A percentile compares a stretch with the other conserved stretches of the same genome.
Evolutionary conservation across 2,797 vertebrate species (phyloP).

Genomic region (Halcyon smyrnensis): DNA sequence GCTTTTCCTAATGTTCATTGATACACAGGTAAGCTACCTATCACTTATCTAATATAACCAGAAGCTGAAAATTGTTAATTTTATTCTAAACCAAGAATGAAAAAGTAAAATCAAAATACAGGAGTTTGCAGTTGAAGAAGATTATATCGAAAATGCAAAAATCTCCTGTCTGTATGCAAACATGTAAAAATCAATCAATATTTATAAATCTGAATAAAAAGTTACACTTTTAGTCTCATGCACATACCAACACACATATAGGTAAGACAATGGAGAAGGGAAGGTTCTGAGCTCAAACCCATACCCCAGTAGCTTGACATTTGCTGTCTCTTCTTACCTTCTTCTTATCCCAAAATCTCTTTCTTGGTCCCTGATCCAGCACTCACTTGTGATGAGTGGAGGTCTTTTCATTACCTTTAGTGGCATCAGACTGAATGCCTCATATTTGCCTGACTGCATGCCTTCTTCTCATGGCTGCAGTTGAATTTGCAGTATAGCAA

Average conservation of each 20-base stretch:
- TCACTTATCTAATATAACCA: neutral
- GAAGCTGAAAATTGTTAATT: neutral
- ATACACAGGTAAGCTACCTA: neutral
- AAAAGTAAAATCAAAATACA: neutral
- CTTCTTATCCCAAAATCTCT: neutral
- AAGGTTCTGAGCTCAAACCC: neutral
- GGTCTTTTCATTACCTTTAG: neutral
- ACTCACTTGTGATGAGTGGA: neutral
- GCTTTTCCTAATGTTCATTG: neutral
- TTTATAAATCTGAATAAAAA: neutral
- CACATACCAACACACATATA: neutral
- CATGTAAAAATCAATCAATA: neutral
- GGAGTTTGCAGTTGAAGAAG: neutral
- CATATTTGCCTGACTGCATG: neutral
- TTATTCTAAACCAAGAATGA: neutral
- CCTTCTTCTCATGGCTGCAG: neutral
- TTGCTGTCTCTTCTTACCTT: neutral
- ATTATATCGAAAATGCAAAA: neutral
- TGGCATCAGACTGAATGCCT: neutral
- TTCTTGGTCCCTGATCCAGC: neutral
- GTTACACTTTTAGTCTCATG: neutral
- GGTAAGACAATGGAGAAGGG: neutral
- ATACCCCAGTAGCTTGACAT: neutral
- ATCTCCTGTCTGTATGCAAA: neutral
- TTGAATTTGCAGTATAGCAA: neutral